Evolutionary conservation across 2,888 invertebrate species (phyloP), one percentile per base, ranked within the genome.

Genomic region (Glaucopsyche alexis): DNA sequence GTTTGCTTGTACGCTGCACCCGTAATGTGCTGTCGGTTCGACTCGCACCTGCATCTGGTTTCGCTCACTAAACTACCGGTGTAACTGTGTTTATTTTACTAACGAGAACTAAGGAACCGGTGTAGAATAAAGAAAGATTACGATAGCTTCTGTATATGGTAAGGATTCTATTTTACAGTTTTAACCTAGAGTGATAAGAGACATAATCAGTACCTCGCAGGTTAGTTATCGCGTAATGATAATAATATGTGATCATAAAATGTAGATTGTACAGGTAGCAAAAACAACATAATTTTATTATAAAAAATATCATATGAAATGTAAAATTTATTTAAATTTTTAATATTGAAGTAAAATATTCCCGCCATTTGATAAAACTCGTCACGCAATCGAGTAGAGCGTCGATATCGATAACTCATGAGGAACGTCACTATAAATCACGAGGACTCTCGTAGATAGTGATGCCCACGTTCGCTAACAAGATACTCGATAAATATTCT

Each of bases 341-440:
- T 38, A 69, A 69, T 69, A 49, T 49, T 29, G 77, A 72, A 76
- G 77, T 79, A 80, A 83, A 78, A 79, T 79, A 80, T 81, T 79
- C 77, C 80, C 74, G 75, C 74, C 72, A 78, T 79, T 78, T 76
- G 78, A 84, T 82, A 79, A 80, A 81, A 81, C 81, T 80, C 81
- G 83, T 81, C 81, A 77, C 78, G 79, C 82, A 81, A 81, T 81
- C 82, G 80, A 77, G 78, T 77, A 76, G 79, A 74, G 79, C 76
- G 80, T 83, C 84, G 83, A 85, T 87, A 88, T 91, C 90, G 90
- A 91, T 92, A 91, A 90, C 80, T 92, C 89, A 90, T 84, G 84
- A 77, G 77, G 82, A 80, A 82, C 90, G 89, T 89, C 91, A 87
- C 87, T 89, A 90, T 91, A 92, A 91, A 91, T 92, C 92, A 90